Evolutionary conservation across 2,797 vertebrate species (phyloP), one percentile per base, ranked within the genome.

Genomic region (Acanthis flammea): DNA sequence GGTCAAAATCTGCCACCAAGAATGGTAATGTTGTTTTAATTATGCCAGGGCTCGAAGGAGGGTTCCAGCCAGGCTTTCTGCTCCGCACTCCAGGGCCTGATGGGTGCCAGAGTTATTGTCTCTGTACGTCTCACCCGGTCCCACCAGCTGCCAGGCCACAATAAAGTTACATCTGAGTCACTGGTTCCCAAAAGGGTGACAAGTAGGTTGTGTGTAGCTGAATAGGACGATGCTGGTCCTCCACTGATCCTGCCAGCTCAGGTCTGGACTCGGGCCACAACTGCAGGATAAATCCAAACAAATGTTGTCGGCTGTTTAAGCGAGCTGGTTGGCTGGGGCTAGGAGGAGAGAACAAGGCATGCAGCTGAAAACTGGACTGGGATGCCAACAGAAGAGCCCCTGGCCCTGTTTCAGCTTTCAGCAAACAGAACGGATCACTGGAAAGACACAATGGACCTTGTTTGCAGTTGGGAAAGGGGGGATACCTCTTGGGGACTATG

Each of bases 111-210:
- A 95, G 97, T 98, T 97, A 96, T 95, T 95, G 92, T 91, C 96
- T 97, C 97, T 90, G 91, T 96, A 92, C 18, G 7, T 93, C 97
- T 95, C 65, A 93, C 95, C 85, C 95, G 19, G 94, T 97, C 96
- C 94, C 96, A 98, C 98, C 98, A 98, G 98, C 98, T 98, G 98
- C 98, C 90, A 97, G 97, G 97, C 98, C 42, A 94, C 98, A 98
- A 97, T 97, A 97, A 96, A 97, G 96, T 98, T 98, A 98, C 55
- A 81, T 98, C 94, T 96, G 98, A 98, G 98, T 98, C 97, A 98
- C 97, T 98, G 98, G 82, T 71, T 97, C 97, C 98, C 97, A 97
- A 98, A 98, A 98, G 97, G 96, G 94, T 91, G 85, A 92, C 97
- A 97, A 98, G 97, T 92, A 96, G 89, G 92, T 97, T 97, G 97